Evolutionary conservation across 1,140 invertebrate genomes (phyloP), one percentile per base, ranked within the genome.

Genomic region (Wasmannia auropunctata): DNA sequence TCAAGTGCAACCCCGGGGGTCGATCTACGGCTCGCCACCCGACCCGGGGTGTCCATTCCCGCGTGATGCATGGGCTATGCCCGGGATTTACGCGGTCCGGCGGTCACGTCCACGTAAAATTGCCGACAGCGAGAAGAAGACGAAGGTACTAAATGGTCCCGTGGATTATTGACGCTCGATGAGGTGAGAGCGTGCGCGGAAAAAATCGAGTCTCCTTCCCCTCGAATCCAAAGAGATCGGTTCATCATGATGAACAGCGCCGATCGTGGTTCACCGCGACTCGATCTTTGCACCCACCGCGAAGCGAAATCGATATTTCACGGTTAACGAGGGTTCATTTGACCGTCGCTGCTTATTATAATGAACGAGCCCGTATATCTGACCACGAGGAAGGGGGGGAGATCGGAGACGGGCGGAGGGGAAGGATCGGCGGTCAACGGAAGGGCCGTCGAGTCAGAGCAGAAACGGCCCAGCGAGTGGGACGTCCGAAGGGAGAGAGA

Each of bases 301-400:
- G 60, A n/a, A 34, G 81, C 10, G 81, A 6, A 86, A 74, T 85
- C 88, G 81, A 81, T 88, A 91, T 86, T 85, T 87, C 67, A 91
- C 65, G 63, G 87, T 72, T 83, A 89, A 89, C 77, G 54, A 85
- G 60, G 86, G 86, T 88, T 86, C 79, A 87, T 90, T 86, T 86
- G 91, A 92, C 63, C 91, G 86, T 92, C 85, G 87, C 85, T 89
- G 90, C 91, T 93, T 90, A 91, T 92, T 92, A 91, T 92, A 92
- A 94, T 91, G 89, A 93, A 91, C 89, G 88, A 83, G 88, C 88
- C 86, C 76, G 81, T 79, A 86, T 87, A 86, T 87, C 86, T 75
- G 60, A 75, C 51, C 65, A 14, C 5, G 56, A n/a, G 46, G n/a
- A n/a, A n/a, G n/a, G n/a, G n/a, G n/a, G n/a, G n/a, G n/a, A n/a